These are phyloP conservation scores for Anoplophora glabripennis DNA, from an alignment of 1,140 invertebrate species.

Conservation along the genomic window DNA sequence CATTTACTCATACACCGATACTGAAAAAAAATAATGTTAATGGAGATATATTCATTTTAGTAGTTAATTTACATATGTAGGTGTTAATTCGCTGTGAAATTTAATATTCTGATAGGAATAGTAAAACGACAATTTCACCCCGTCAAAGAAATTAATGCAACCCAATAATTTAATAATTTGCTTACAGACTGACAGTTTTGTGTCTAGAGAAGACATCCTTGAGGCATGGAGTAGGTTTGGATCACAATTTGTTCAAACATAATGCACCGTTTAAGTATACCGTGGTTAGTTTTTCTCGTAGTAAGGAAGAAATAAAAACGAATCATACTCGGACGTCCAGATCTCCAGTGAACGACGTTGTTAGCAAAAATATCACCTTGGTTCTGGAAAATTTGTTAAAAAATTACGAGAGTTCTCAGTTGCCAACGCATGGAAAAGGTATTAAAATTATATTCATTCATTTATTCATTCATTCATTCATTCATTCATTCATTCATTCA, in stretches of 20 bases:
- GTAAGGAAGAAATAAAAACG: neutral
- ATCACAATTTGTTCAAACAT: slow-evolving; percentile 10
- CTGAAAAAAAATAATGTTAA: too few species aligned
- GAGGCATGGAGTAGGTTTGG: slow-evolving; percentile 18
- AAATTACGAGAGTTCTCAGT: slow-evolving; percentile 86
- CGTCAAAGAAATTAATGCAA: neutral
- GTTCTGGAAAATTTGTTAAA: slow-evolving; percentile 82
- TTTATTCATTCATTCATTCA: too few species aligned
- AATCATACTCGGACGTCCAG: slow-evolving; percentile 37
- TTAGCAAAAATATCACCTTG: slow-evolving; percentile 77
- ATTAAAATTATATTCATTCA: too few species aligned
- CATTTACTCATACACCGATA: too few species aligned
- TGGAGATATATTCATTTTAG: too few species aligned
- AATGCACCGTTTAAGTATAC: slow-evolving; percentile 21
- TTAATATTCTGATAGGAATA: neutral
- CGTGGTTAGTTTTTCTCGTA: slow-evolving; percentile 4
- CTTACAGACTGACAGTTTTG: slow-evolving; percentile 10
- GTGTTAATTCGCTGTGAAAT: neutral
- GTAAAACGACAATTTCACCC: neutral
- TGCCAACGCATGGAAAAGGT: slow-evolving; percentile 82
- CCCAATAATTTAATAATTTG: neutral
- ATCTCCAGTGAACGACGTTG: slow-evolving; percentile 62
- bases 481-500: too few species aligned
- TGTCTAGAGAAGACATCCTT: slow-evolving; percentile 5
- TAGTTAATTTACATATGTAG: too few species aligned